These are phyloP conservation scores for Trialeurodes vaporariorum DNA, from an alignment of 1,140 invertebrate species.

Conservation along the genomic window DNA sequence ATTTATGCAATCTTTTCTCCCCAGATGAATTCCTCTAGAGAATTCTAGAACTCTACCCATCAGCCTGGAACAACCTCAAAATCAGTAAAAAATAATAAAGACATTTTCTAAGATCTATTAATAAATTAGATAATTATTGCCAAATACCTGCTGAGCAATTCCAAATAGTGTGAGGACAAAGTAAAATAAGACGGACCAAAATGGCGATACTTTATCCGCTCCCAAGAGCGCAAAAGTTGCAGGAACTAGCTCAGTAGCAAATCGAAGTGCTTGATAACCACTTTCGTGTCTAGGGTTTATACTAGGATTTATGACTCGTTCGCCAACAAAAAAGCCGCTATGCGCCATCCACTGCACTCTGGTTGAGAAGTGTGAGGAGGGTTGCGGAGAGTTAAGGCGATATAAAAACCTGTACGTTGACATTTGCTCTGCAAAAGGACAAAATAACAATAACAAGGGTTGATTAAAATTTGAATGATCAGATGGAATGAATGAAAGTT, in stretches of 20 bases:
- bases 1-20: too few relatives aligned
- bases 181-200: constrained; percentile 80
- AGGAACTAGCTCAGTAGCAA: constrained; percentile 75
- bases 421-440: constrained; percentile 50
- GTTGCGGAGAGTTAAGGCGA: constrained; percentile 38
- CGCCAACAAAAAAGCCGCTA: constrained; percentile 55
- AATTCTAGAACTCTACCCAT: too few relatives aligned
- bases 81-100: too few relatives aligned
- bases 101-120: too few relatives aligned
- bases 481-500: too few relatives aligned
- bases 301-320: constrained; percentile 46
- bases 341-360: constrained; percentile 52
- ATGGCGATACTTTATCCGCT: constrained; percentile 52
- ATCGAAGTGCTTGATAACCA: constrained; percentile 61
- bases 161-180: constrained; percentile 74
- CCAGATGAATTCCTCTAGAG: too few relatives aligned
- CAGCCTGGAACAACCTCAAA: too few relatives aligned
- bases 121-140: too few relatives aligned
- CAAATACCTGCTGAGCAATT: constrained; percentile 58
- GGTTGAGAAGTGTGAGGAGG: constrained; percentile 35
- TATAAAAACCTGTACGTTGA: constrained; percentile 59
- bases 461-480: too few relatives aligned
- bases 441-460: too few relatives aligned
- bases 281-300: constrained; percentile 43
- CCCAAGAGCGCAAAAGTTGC: constrained; percentile 62